These are phyloP conservation scores for Horisme vitalbata DNA, from an alignment of 2,888 invertebrate genomes.

Conservation along the genomic window DNA sequence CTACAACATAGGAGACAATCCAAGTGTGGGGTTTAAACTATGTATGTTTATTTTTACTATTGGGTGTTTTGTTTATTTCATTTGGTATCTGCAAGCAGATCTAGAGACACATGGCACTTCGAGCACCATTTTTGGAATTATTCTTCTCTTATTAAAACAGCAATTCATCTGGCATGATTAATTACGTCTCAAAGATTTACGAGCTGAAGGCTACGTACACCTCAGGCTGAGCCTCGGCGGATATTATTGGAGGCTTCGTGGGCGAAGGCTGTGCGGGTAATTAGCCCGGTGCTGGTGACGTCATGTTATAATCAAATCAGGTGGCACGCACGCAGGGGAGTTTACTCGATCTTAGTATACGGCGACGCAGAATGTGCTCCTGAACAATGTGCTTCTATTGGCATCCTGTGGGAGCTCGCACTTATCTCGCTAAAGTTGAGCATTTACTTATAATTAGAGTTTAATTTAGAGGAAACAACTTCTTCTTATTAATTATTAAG, in stretches of 20 bases:
- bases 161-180: conserved; percentile 18
- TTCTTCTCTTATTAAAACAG: conserved; percentile 15
- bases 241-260: not conserved
- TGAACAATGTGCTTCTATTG: conserved; percentile 1
- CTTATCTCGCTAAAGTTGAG: no score
- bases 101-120: no score
- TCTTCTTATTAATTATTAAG: no score
- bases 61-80: no score
- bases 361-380: not conserved
- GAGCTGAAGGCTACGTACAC: conserved; percentile 1
- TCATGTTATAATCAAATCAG: conserved; percentile 20
- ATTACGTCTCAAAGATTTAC: conserved; percentile 20
- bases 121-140: not conserved
- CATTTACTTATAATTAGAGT: no score
- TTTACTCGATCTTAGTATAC: conserved; percentile 7
- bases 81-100: no score
- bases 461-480: no score
- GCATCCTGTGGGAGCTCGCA: no score
- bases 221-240: not conserved
- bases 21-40: no score
- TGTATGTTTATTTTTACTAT: no score
- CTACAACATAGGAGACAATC: no score
- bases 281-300: conserved; percentile 10
- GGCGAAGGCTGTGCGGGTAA: conserved; percentile 8
- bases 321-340: not conserved